These are phyloP conservation scores for Barypeithes pellucidus DNA, from an alignment of 2,888 invertebrate species.

Conservation along the genomic window DNA sequence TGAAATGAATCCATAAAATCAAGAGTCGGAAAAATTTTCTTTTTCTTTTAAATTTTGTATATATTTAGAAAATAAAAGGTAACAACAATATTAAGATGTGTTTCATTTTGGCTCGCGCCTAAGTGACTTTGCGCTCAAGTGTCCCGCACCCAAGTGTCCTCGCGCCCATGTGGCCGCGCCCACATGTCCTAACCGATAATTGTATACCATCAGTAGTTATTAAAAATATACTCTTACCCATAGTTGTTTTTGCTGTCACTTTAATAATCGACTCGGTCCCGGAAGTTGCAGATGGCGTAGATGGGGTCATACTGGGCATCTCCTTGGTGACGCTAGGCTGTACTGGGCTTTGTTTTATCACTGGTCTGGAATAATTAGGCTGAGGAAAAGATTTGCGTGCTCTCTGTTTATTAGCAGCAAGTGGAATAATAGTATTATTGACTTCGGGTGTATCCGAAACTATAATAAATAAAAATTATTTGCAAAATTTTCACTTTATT, in stretches of 20 bases:
- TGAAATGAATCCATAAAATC: too few species aligned
- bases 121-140: too few species aligned
- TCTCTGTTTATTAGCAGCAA: conserved; percentile 59
- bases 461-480: conserved; percentile 31
- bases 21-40: too few species aligned
- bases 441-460: conserved; percentile 22
- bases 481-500: too few species aligned
- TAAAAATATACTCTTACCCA: conserved; percentile 27
- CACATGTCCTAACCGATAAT: too few species aligned
- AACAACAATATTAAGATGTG: too few species aligned
- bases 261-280: neutral
- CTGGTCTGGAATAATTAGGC: conserved; percentile 49
- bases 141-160: too few species aligned
- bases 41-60: too few species aligned
- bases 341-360: conserved; percentile 13
- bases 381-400: conserved; percentile 66
- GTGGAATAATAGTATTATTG: conserved; percentile 11
- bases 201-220: too few species aligned
- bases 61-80: too few species aligned
- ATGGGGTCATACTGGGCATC: conserved; percentile 14
- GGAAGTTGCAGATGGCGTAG: neutral
- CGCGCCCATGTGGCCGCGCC: too few species aligned
- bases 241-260: conserved; percentile 10
- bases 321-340: conserved; percentile 10
- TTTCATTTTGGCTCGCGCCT: too few species aligned